Percentiles rank a stretch among this genome's conserved stretches.
Evolutionary conservation across 2,113 vertebrate species (phyloP).

Genomic region (Microtus richardsoni): DNA sequence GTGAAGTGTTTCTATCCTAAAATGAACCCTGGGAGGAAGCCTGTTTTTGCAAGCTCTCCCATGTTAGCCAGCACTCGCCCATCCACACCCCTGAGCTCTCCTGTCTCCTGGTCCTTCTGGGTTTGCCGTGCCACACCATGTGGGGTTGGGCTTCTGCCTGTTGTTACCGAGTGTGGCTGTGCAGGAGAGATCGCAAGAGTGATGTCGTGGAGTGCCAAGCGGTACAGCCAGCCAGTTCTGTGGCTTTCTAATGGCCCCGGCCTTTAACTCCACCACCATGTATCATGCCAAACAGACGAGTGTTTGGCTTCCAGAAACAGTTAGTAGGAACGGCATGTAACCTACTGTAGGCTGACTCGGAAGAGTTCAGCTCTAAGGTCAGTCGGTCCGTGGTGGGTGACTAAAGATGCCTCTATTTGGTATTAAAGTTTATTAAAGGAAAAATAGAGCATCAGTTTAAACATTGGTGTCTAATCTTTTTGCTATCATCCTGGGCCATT

Average conservation of each 20-base stretch:
- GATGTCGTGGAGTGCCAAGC: neutral
- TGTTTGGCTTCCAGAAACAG: neutral
- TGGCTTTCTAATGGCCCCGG: neutral
- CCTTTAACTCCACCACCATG: neutral
- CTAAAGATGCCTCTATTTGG: conserved; percentile 12
- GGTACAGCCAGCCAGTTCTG: neutral
- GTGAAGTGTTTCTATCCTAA: neutral
- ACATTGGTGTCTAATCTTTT: neutral
- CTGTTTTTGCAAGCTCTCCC: neutral
- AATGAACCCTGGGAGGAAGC: neutral
- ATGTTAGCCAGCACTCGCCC: neutral
- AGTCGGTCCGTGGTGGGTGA: neutral
- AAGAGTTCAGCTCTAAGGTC: conserved; percentile 3
- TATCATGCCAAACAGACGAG: neutral
- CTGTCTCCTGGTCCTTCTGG: neutral
- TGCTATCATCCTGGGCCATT: neutral
- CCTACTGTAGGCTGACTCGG: neutral
- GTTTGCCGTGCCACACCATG: rapidly evolving
- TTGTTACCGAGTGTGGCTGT: neutral
- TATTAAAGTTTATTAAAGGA: conserved; percentile 1
- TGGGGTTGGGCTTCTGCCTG: neutral
- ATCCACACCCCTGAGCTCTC: neutral
- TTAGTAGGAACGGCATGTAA: neutral
- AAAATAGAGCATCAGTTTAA: conserved; percentile 46
- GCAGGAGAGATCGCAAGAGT: neutral